Conservation (phyloP, 2,888 invertebrate species). For the Ophraella communa region DNA sequence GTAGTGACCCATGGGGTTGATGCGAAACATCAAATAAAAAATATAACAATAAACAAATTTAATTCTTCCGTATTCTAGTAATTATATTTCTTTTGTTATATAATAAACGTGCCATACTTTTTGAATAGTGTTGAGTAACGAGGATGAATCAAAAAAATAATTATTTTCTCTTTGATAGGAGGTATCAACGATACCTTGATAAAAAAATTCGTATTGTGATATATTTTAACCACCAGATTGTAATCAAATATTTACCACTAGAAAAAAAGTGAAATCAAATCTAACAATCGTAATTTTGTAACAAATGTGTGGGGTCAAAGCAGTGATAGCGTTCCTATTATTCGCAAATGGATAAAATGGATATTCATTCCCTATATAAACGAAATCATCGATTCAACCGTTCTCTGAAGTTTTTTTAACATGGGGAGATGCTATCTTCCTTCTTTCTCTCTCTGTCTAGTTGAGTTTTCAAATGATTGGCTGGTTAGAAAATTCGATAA, state of each 20-base stretch:
- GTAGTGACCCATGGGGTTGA: too few relatives aligned
- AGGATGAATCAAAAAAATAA: too few relatives aligned
- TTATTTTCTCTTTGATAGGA: too few relatives aligned
- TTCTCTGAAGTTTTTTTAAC: conserved; percentile 45
- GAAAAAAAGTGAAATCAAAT: conserved; percentile 30
- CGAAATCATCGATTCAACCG: conserved; percentile 45
- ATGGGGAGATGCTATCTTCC: conserved; percentile 52
- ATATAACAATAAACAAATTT: too few relatives aligned
- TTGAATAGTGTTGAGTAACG: too few relatives aligned
- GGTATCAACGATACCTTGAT: too few relatives aligned
- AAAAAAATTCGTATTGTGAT: conserved; percentile 4
- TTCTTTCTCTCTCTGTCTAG: conserved; percentile 8
- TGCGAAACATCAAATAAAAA: too few relatives aligned
- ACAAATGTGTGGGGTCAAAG: conserved; percentile 47
- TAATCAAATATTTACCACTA: conserved; percentile 26
- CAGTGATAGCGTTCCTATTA: conserved; percentile 47
- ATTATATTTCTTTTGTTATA: too few relatives aligned
- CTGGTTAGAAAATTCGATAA: conserved; percentile 50
- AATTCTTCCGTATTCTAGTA: too few relatives aligned
- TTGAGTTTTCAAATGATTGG: conserved; percentile 51
- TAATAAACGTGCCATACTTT: too few relatives aligned
- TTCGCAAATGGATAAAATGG: conserved; percentile 53
- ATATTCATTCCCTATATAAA: conserved; percentile 52
- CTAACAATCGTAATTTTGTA: conserved; percentile 42
- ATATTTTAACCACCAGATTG: conserved; percentile 22